Percentiles rank a stretch among this genome's conserved stretches.
phyloP scores from a whole-genome alignment of 2,113 vertebrate species.

The Todiramphus saurophagus region DNA sequence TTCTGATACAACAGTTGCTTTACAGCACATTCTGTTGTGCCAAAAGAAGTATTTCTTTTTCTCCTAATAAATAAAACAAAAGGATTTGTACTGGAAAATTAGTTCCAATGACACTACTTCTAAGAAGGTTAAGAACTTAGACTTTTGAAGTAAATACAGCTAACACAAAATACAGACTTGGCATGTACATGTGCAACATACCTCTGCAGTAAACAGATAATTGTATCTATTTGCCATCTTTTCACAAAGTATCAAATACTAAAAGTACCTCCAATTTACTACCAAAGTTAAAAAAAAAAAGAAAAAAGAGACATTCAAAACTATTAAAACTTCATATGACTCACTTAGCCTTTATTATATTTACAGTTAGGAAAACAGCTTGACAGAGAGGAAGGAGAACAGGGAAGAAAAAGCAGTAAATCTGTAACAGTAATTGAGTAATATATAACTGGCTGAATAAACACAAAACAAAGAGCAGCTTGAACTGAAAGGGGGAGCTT shows the following conservation, averaged over 20 bases:
- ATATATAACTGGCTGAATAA: conserved; percentile 66
- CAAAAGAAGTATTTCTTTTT: neutral
- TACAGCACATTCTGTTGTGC: neutral
- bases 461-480: conserved; percentile 62
- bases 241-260: neutral
- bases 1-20: neutral
- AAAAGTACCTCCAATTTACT: neutral
- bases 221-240: neutral
- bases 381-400: neutral
- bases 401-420: conserved; percentile 43
- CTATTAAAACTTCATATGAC: neutral
- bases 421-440: conserved; percentile 62
- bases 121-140: neutral
- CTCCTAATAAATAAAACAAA: neutral
- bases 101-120: neutral
- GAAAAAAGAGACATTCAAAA: neutral
- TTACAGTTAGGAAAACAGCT: neutral
- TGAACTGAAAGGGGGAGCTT: conserved; percentile 55
- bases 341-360: neutral
- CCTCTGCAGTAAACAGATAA: neutral
- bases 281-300: neutral
- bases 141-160: neutral
- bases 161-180: neutral
- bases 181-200: neutral
- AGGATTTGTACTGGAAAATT: neutral